Evolutionary conservation across 2,113 vertebrate genomes (phyloP).

Genomic region (Albula glossodonta): DNA sequence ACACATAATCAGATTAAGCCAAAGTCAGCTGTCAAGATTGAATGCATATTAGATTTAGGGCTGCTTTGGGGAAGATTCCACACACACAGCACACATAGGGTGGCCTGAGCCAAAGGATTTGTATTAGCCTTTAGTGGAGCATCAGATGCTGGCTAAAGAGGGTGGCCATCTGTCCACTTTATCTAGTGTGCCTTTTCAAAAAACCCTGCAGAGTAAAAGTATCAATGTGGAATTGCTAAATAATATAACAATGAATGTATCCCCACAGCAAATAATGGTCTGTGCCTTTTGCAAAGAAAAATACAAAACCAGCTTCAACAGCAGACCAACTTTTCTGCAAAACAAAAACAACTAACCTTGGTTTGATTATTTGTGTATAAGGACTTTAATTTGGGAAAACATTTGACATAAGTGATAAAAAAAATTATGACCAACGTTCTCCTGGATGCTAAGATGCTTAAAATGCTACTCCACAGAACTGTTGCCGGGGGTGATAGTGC

Average conservation of each 20-base stretch:
- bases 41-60: neutral
- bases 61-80: neutral
- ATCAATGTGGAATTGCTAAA: neutral
- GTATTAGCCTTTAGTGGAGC: constrained; percentile 19
- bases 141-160: constrained; percentile 33
- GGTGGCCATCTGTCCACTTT: constrained; percentile 30
- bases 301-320: neutral
- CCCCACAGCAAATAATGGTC: neutral
- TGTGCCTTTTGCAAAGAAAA: neutral
- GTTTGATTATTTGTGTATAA: no score
- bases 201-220: neutral
- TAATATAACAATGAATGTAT: neutral
- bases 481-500: no score
- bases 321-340: no score
- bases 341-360: no score
- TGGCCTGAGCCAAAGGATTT: constrained; percentile 22
- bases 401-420: no score
- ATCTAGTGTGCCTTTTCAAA: constrained; percentile 2
- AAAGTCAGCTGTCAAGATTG: neutral
- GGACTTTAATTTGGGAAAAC: no score
- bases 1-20: neutral
- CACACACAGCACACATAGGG: neutral
- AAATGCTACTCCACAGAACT: no score
- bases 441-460: no score
- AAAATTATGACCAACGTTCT: no score